Evolutionary conservation across 2,113 vertebrate species (phyloP).

Genomic region (Ammospiza nelsoni): DNA sequence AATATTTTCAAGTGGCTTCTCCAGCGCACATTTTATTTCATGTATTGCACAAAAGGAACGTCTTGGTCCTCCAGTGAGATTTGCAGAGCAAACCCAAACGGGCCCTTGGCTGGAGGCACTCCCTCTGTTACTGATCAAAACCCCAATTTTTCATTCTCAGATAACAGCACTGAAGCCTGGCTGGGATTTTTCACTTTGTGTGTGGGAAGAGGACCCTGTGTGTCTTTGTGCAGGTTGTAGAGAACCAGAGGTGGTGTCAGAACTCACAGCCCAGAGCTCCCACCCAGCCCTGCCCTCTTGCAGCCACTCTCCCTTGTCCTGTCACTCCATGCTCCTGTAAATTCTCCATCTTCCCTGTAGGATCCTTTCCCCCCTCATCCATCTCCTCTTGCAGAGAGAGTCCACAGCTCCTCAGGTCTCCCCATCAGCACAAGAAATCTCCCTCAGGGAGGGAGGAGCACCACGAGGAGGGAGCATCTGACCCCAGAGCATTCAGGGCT

Average conservation of each 20-base stretch:
- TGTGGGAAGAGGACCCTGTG: neutral
- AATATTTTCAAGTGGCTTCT: conserved; percentile 6
- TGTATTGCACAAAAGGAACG: neutral
- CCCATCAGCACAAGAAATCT: neutral
- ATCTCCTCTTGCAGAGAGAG: neutral
- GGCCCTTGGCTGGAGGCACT: neutral
- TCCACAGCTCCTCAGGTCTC: neutral
- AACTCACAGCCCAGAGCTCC: fast-evolving
- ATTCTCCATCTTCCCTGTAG: fast-evolving
- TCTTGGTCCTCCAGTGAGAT: neutral
- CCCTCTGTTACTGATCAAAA: neutral
- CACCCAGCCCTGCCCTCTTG: fast-evolving
- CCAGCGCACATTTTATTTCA: neutral
- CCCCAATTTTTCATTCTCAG: neutral
- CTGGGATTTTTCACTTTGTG: neutral
- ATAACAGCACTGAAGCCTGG: neutral
- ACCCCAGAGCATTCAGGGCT: neutral
- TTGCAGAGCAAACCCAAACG: neutral
- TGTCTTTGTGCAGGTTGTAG: too few relatives aligned
- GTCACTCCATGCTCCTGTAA: fast-evolving
- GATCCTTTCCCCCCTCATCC: neutral
- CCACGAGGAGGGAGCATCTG: neutral
- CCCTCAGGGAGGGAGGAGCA: fast-evolving
- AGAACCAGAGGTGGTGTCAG: fast-evolving
- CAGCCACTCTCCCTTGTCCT: neutral